phyloP scores from a whole-genome alignment of 2,797 vertebrate genomes.

The Onychomys torridus region DNA sequence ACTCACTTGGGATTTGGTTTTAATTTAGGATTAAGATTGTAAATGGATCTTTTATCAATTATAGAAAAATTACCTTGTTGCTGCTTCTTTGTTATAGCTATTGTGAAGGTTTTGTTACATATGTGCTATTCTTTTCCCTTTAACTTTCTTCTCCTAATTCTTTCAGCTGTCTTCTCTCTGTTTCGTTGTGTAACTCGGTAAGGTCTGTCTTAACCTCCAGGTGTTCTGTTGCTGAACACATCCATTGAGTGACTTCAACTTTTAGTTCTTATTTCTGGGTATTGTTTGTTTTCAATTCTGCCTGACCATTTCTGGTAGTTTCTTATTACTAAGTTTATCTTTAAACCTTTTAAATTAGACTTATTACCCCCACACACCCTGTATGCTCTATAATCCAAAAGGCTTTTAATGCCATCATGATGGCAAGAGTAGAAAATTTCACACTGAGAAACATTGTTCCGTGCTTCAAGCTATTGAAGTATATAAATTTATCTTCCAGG shows the following conservation, averaged over 20 bases:
- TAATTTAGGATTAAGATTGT: not conserved
- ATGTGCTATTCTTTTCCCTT: not conserved
- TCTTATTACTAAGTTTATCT: not conserved
- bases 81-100: not conserved
- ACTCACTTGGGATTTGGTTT: conserved; percentile 11
- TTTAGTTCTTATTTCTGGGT: conserved; percentile 49
- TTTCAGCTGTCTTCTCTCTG: not conserved
- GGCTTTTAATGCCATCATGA: not conserved
- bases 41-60: conserved; percentile 24
- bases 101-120: conserved; percentile 28
- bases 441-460: not conserved
- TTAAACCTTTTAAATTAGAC: not conserved
- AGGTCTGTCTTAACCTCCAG: not conserved
- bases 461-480: not conserved
- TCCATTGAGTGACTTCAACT: not conserved
- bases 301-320: not conserved
- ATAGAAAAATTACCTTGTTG: not conserved
- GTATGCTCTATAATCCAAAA: not conserved
- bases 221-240: not conserved
- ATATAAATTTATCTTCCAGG: not conserved
- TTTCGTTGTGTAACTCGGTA: conserved; percentile 29
- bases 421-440: not conserved
- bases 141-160: conserved; percentile 8
- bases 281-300: conserved; percentile 1
- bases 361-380: not conserved